Evolutionary conservation across 2,888 invertebrate genomes (phyloP).

Genomic region (Agrochola lychnidis): DNA sequence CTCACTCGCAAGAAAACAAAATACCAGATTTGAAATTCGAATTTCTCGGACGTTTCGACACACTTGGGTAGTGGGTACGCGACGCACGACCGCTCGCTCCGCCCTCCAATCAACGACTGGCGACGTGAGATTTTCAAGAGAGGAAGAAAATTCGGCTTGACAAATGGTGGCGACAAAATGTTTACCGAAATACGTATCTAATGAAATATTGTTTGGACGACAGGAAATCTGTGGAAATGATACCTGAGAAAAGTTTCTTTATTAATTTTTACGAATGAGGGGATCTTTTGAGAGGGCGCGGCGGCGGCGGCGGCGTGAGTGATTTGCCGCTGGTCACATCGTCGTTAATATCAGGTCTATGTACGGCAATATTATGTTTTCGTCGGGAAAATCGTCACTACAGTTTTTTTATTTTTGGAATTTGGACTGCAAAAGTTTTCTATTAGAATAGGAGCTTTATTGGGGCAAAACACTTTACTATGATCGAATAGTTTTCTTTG

Average conservation of each 20-base stretch:
- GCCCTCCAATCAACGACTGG: conserved; percentile 56
- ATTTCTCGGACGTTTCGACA: conserved; percentile 47
- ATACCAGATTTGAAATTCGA: conserved; percentile 30
- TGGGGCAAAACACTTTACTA: neutral
- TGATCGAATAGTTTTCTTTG: neutral
- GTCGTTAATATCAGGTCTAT: conserved; percentile 22
- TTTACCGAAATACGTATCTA: conserved; percentile 63
- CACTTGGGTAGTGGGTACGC: conserved; percentile 38
- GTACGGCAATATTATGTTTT: conserved; percentile 4
- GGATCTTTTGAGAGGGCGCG: neutral
- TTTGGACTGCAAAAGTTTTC: too few species aligned
- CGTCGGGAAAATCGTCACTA: neutral
- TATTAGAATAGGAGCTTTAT: neutral
- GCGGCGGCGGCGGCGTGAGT: neutral
- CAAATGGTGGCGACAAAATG: conserved; percentile 55
- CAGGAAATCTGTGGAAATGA: conserved; percentile 53
- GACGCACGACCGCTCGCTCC: conserved; percentile 55
- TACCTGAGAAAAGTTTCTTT: conserved; percentile 37
- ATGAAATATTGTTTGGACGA: conserved; percentile 70
- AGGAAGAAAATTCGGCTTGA: conserved; percentile 56
- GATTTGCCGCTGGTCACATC: conserved; percentile 9
- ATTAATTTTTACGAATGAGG: conserved; percentile 25
- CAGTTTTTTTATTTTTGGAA: accelerated
- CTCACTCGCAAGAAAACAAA: conserved; percentile 33
- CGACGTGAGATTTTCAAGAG: conserved; percentile 51